These are phyloP conservation scores for Nymphalis polychloros DNA, from an alignment of 2,888 invertebrate species.

Conservation along the genomic window DNA sequence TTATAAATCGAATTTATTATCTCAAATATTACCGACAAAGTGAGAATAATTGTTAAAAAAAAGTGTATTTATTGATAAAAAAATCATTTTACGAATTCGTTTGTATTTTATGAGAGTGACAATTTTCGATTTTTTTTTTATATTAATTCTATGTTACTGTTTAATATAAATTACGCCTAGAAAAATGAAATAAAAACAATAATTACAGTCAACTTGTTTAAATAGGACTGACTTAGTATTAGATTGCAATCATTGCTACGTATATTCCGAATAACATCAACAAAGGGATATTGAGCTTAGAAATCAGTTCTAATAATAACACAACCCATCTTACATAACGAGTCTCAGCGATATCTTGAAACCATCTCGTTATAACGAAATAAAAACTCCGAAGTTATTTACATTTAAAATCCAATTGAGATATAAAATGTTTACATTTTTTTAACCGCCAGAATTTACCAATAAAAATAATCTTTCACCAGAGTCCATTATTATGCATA, in stretches of 20 bases:
- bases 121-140: not conserved
- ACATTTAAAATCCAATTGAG: conserved; percentile 32
- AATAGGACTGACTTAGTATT: not conserved
- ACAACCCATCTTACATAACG: not conserved
- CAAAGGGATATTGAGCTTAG: not conserved
- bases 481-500: conserved; percentile 51
- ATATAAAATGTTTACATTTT: conserved; percentile 41
- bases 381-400: conserved; percentile 19
- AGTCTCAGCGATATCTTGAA: not conserved
- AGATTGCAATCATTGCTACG: too few species aligned
- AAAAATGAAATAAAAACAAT: too few species aligned
- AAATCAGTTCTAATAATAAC: not conserved
- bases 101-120: conserved; percentile 3
- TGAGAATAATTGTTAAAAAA: conserved; percentile 26
- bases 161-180: too few species aligned
- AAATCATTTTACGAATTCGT: conserved; percentile 18
- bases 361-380: conserved; percentile 10
- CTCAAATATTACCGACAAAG: conserved; percentile 25
- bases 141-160: too few species aligned
- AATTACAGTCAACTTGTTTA: not conserved
- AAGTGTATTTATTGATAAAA: conserved; percentile 30
- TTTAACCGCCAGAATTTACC: conserved; percentile 41
- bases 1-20: conserved; percentile 28
- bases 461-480: conserved; percentile 45
- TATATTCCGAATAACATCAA: too few species aligned